Evolutionary conservation across 2,113 vertebrate species (phyloP).

Genomic region (Rhynchomys soricoides): DNA sequence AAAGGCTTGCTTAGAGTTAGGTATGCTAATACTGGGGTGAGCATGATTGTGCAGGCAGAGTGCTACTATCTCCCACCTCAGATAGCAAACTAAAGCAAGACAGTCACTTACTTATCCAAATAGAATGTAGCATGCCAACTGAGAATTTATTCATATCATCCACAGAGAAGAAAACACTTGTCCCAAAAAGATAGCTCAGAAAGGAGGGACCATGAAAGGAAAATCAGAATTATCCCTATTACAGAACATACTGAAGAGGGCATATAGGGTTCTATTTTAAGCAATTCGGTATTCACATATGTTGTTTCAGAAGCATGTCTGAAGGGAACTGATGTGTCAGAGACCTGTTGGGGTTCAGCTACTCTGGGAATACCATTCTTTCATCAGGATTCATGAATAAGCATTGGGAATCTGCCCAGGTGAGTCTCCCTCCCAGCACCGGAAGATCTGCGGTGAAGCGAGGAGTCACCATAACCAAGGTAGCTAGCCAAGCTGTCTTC

Average conservation of each 20-base stretch:
- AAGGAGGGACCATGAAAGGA: background rate
- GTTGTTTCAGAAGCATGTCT: background rate
- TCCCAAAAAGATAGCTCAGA: background rate
- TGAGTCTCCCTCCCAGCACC: background rate
- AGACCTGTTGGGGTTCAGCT: background rate
- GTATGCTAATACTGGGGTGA: background rate
- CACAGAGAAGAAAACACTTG: background rate
- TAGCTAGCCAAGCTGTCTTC: background rate
- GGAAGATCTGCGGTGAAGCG: background rate
- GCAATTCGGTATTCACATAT: background rate
- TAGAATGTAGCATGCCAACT: background rate
- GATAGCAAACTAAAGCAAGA: slow-evolving; percentile 10
- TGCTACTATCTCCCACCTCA: background rate
- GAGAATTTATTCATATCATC: background rate
- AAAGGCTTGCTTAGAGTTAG: background rate
- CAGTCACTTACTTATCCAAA: background rate
- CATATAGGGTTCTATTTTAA: background rate
- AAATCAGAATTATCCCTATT: background rate
- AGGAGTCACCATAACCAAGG: background rate
- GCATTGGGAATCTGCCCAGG: background rate
- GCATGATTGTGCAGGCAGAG: background rate
- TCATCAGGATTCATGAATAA: background rate
- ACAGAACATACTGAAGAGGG: fast-evolving
- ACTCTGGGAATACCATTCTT: background rate
- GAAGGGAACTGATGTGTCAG: background rate